Conservation (phyloP, 2,888 invertebrate species). For the Brachypterus glaber region DNA sequence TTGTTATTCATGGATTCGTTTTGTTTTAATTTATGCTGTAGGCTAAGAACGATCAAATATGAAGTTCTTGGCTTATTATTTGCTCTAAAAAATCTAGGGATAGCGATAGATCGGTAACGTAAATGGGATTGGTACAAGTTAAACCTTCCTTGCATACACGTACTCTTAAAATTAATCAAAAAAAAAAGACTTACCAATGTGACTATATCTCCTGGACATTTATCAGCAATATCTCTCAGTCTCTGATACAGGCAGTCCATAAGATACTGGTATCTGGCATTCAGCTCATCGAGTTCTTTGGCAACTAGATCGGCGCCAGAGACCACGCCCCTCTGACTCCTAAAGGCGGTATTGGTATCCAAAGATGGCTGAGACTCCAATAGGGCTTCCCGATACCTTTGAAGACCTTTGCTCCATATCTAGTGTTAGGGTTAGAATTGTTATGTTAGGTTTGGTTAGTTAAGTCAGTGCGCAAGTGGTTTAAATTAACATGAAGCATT, state of each 20-base stretch:
- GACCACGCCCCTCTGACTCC: conserved; percentile 36
- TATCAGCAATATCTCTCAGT: conserved; percentile 56
- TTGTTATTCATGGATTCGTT: too few relatives aligned
- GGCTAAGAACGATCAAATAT: too few relatives aligned
- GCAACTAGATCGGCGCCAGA: conserved; percentile 64
- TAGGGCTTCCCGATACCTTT: conserved; percentile 73
- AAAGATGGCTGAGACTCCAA: conserved; percentile 75
- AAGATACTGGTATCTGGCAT: conserved; percentile 65
- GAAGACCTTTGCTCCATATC: conserved; percentile 80
- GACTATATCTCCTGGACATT: conserved; percentile 63
- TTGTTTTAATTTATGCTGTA: too few relatives aligned
- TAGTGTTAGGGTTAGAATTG: conserved; percentile 48
- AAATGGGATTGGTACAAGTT: too few relatives aligned
- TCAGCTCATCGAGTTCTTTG: conserved; percentile 69
- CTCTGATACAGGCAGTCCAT: conserved; percentile 60
- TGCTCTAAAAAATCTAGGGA: too few relatives aligned
- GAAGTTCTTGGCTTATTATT: too few relatives aligned
- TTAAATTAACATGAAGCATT: conserved; percentile 21
- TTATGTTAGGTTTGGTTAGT: conserved; percentile 48
- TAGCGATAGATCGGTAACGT: too few relatives aligned
- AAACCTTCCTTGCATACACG: conserved; percentile 2
- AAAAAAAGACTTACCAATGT: conserved; percentile 56
- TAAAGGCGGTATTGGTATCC: conserved; percentile 46
- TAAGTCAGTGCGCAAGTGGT: conserved; percentile 38
- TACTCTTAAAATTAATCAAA: neutral